A percentile compares a stretch with the other conserved stretches of the same genome.
phyloP scores from a whole-genome alignment of 2,797 vertebrate genomes.

The Alauda arvensis region DNA sequence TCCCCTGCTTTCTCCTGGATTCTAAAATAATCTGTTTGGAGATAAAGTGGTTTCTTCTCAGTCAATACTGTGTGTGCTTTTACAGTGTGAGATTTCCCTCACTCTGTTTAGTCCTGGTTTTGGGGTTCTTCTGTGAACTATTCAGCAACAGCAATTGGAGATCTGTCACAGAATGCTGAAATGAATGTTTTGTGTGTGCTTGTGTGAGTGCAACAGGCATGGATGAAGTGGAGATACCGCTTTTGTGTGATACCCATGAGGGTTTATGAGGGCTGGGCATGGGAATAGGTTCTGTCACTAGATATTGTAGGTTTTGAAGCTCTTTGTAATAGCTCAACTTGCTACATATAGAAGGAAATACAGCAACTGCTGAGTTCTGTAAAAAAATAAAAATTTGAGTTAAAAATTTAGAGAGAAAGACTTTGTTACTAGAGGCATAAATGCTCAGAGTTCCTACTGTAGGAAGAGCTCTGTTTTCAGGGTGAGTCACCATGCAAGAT shows the following conservation, averaged over 20 bases:
- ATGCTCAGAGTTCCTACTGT: not conserved
- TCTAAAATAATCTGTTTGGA: not conserved
- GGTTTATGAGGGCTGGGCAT: not conserved
- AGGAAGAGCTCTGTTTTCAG: not conserved
- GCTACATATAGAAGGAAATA: not conserved
- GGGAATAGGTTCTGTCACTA: not conserved
- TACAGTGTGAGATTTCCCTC: not conserved
- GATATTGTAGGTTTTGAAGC: not conserved
- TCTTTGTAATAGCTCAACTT: not conserved
- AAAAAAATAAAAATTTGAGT: not conserved
- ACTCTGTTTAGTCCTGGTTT: fast-evolving
- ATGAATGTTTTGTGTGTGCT: not conserved
- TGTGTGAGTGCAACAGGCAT: too few relatives aligned
- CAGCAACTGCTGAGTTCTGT: not conserved
- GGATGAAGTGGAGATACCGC: not conserved
- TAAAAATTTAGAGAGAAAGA: not conserved
- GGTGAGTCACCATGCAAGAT: not conserved
- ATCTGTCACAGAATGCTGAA: not conserved
- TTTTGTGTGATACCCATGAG: not conserved
- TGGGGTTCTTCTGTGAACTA: not conserved
- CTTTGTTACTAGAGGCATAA: not conserved
- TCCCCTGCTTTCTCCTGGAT: not conserved
- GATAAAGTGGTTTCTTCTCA: not conserved
- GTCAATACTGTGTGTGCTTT: not conserved
- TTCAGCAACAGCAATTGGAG: not conserved